These are phyloP conservation scores for Clarias platycephalus DNA, from an alignment of 2,797 vertebrate species.

Conservation along the genomic window DNA sequence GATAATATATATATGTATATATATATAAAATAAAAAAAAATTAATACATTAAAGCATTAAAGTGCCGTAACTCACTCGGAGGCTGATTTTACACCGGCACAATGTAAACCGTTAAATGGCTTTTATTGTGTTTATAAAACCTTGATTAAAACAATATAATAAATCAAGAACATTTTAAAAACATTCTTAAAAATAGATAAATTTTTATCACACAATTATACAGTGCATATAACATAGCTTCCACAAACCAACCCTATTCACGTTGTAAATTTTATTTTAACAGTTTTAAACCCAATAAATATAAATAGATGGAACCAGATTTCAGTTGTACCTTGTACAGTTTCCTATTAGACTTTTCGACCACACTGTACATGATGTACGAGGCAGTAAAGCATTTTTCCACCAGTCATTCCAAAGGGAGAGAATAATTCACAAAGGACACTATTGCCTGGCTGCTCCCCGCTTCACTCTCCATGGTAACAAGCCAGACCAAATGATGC, in stretches of 20 bases:
- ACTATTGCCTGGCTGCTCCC: conserved; percentile 41
- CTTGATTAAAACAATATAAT: not conserved
- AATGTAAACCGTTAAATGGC: not conserved
- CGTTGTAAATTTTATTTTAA: not conserved
- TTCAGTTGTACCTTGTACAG: not conserved
- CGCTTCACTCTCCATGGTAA: conserved; percentile 47
- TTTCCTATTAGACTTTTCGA: conserved; percentile 6
- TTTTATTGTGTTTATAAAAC: not conserved
- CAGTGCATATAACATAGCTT: no score
- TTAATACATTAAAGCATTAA: not conserved
- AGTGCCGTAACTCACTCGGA: not conserved
- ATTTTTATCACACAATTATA: not conserved
- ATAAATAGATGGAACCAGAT: not conserved
- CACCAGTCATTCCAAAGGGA: conserved; percentile 49
- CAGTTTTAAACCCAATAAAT: not conserved
- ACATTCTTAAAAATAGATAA: not conserved
- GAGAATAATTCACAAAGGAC: conserved; percentile 44
- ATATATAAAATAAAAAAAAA: no score
- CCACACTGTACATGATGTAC: conserved; percentile 22
- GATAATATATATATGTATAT: no score
- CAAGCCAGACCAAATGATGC: conserved; percentile 42
- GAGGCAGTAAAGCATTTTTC: conserved; percentile 41
- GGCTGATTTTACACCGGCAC: no score
- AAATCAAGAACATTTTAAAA: not conserved
- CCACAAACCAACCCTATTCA: not conserved